Conservation (phyloP, 2,113 vertebrate species). For the Phaethornis superciliosus region DNA sequence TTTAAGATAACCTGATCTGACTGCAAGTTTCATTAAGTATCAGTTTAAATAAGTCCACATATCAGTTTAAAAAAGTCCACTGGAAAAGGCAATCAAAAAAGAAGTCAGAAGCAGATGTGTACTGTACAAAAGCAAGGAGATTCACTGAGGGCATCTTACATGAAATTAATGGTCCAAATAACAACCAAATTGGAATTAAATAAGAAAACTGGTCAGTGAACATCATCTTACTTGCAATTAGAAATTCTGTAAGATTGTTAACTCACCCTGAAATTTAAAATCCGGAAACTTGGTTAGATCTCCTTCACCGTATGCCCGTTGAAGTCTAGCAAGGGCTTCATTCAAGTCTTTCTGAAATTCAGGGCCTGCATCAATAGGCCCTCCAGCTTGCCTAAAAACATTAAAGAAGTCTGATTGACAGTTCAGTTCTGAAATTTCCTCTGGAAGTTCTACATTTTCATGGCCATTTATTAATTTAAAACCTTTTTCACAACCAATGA, state of each 20-base stretch:
- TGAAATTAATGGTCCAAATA: neutral
- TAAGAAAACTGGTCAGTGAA: neutral
- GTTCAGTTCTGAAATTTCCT: neutral
- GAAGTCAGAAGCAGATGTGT: neutral
- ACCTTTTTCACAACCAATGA: neutral
- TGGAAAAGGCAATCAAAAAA: neutral
- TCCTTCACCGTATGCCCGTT: constrained; percentile 87
- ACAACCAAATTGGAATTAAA: neutral
- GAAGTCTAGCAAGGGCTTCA: constrained; percentile 86
- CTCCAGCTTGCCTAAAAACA: constrained; percentile 79
- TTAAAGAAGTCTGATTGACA: neutral
- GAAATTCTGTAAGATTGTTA: neutral
- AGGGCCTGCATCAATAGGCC: constrained; percentile 84
- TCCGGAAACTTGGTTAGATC: constrained; percentile 89
- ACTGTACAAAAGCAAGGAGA: neutral
- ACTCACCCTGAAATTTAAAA: constrained; percentile 89
- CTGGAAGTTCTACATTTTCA: neutral
- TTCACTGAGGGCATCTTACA: neutral
- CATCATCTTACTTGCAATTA: neutral
- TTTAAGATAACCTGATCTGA: neutral
- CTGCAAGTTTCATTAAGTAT: neutral
- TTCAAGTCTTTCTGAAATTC: constrained; percentile 86
- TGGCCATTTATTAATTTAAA: neutral
- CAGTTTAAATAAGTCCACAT: neutral
- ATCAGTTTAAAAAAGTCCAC: too few relatives aligned